Evolutionary conservation across 2,113 vertebrate genomes (phyloP).

Genomic region (Dolichotis patagonum): DNA sequence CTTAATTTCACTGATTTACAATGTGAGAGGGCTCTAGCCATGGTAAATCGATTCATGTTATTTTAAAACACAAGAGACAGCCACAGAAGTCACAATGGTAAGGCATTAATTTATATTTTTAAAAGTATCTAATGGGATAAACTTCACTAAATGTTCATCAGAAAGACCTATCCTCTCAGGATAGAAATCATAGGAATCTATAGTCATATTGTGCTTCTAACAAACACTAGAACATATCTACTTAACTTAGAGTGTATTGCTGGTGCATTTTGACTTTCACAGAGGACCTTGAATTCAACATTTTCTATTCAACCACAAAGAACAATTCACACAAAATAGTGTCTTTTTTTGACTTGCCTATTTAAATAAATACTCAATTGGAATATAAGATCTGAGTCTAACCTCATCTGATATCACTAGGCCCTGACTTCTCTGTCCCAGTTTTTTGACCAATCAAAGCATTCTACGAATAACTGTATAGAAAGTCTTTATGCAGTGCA

Average conservation of each 20-base stretch:
- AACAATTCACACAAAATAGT: background rate
- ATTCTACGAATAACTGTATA: background rate
- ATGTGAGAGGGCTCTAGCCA: conserved; percentile 24
- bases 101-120: conserved; percentile 58
- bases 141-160: conserved; percentile 10
- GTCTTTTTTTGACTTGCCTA: background rate
- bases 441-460: background rate
- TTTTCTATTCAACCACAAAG: background rate
- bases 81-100: background rate
- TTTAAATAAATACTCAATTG: background rate
- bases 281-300: background rate
- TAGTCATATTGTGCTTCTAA: background rate
- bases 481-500: background rate
- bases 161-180: background rate
- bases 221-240: background rate
- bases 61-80: conserved; percentile 39
- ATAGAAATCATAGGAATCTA: background rate
- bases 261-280: background rate
- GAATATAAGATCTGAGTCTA: background rate
- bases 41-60: conserved; percentile 33
- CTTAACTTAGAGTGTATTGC: background rate
- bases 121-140: conserved; percentile 18
- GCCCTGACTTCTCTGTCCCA: background rate
- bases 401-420: background rate
- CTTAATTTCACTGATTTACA: conserved; percentile 73